Percentiles rank a stretch among this genome's conserved stretches.
Conservation (phyloP, 2,113 vertebrate genomes). For the Entelurus aequoreus region DNA sequence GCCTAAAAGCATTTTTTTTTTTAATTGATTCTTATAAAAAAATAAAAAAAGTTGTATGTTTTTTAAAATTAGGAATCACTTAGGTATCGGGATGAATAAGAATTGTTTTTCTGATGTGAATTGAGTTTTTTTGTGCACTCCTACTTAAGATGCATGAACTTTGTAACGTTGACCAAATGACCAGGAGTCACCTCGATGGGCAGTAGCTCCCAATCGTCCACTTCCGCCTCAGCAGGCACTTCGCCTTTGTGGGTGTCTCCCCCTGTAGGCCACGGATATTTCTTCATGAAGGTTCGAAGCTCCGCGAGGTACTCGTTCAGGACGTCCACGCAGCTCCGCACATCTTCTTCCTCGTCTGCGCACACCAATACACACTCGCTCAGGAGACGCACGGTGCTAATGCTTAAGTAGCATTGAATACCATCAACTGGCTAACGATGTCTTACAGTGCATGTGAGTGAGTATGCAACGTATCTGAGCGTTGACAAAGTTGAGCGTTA, state of each 20-base stretch:
- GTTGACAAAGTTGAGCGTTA: conserved; percentile 83
- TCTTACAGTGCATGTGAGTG: conserved; percentile 66
- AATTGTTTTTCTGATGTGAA: no score
- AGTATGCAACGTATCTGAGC: conserved; percentile 79
- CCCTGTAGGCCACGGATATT: conserved; percentile 65
- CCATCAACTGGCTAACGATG: conserved; percentile 5
- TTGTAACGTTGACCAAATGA: background rate
- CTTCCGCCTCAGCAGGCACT: background rate
- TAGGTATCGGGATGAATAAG: no score
- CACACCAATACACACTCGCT: background rate
- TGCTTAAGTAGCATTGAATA: conserved; percentile 9
- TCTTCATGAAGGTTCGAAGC: conserved; percentile 84
- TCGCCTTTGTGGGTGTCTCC: background rate
- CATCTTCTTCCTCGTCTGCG: conserved; percentile 73
- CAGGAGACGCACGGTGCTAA: background rate
- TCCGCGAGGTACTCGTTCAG: conserved; percentile 80
- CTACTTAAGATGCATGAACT: no score
- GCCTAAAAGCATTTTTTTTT: no score
- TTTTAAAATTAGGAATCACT: no score
- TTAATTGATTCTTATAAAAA: no score
- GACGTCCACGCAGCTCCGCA: conserved; percentile 75
- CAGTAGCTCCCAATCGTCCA: conserved; percentile 54
- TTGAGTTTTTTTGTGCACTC: no score
- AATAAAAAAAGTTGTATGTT: no score
- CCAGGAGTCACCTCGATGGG: conserved; percentile 50